phyloP scores from a whole-genome alignment of 2,797 vertebrate genomes.

The Chromis chromis region DNA sequence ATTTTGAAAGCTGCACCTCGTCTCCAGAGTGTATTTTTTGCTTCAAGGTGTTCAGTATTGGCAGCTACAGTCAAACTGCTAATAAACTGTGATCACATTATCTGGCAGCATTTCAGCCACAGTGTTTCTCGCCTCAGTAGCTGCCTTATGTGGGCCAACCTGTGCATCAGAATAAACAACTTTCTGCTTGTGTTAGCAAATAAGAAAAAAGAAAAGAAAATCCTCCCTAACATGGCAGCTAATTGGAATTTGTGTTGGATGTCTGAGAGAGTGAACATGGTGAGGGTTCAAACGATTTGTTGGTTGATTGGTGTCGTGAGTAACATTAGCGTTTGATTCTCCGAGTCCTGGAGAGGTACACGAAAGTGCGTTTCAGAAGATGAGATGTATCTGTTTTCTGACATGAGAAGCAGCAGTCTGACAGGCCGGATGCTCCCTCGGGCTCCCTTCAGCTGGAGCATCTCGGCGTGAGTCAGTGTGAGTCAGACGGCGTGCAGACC shows the following conservation, averaged over 20 bases:
- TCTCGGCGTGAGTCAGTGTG: constrained; percentile 42
- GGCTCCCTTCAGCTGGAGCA: constrained; percentile 25
- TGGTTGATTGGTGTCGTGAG: constrained; percentile 20
- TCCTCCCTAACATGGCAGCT: constrained; percentile 19
- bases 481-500: constrained; percentile 37
- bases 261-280: not conserved
- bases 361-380: constrained; percentile 24
- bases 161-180: constrained; percentile 10
- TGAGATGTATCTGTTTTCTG: constrained; percentile 37
- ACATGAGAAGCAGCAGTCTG: constrained; percentile 39
- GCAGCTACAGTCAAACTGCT: not conserved
- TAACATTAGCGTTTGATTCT: constrained; percentile 36
- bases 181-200: not conserved
- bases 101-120: not conserved
- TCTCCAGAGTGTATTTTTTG: not conserved
- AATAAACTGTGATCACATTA: not conserved
- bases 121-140: not conserved
- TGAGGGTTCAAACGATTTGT: not conserved
- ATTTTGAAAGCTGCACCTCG: not conserved
- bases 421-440: constrained; percentile 17
- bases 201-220: not conserved
- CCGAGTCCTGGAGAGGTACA: not conserved
- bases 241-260: not conserved
- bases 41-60: no score
- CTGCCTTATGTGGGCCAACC: not conserved